Percentiles rank a stretch among this genome's conserved stretches.
Conservation (phyloP, 2,113 vertebrate species). For the Alosa alosa region DNA sequence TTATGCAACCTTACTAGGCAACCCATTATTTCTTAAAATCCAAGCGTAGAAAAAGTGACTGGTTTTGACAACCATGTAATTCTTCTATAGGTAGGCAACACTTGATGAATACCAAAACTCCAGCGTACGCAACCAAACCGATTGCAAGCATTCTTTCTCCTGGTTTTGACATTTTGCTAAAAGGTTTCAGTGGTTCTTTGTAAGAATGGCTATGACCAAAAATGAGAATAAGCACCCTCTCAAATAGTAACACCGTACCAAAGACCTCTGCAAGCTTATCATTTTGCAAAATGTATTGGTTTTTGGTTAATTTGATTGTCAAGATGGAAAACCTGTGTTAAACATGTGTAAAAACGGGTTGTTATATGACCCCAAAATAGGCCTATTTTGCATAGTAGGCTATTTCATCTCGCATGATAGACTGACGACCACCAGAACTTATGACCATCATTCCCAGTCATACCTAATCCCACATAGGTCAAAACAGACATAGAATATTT, state of each 20-base stretch:
- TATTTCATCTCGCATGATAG: too few species aligned
- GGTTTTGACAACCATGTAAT: not conserved
- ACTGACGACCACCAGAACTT: too few species aligned
- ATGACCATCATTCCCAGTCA: too few species aligned
- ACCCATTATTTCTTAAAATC: not conserved
- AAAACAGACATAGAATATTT: not conserved
- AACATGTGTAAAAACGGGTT: too few species aligned
- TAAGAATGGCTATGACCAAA: not conserved
- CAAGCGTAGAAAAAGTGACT: not conserved
- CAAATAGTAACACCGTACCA: not conserved
- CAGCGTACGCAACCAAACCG: not conserved
- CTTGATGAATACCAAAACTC: not conserved
- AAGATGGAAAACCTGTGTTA: too few species aligned
- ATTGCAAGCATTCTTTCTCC: not conserved
- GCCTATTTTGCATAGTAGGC: too few species aligned
- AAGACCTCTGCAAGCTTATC: not conserved
- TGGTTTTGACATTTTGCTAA: not conserved
- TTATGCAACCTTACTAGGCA: not conserved
- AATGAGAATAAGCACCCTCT: not conserved
- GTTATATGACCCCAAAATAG: too few species aligned
- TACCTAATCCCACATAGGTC: too few species aligned
- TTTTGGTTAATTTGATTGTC: too few species aligned
- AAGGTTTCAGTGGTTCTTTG: not conserved
- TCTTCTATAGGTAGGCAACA: not conserved
- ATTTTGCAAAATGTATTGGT: too few species aligned